Evolutionary conservation across 2,888 invertebrate species (phyloP).

Genomic region (Buathra laborator): DNA sequence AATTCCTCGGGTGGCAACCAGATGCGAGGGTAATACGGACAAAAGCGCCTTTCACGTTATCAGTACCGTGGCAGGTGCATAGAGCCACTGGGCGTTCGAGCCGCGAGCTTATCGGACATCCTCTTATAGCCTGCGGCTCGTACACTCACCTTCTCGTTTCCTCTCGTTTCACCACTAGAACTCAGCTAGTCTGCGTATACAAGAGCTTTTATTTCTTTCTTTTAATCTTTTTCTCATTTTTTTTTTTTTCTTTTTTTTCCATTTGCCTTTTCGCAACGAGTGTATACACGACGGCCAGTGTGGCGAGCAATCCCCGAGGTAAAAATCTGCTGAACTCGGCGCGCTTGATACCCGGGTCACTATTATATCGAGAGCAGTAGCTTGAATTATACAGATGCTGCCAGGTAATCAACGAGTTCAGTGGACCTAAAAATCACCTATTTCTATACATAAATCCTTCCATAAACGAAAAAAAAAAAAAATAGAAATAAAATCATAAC

Average conservation of each 20-base stretch:
- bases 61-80: conserved; percentile 56
- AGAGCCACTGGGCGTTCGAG: conserved; percentile 52
- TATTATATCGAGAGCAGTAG: conserved; percentile 3
- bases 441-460: not conserved
- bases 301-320: conserved; percentile 1
- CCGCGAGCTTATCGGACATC: conserved; percentile 66
- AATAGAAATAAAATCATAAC: not conserved
- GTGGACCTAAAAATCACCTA: not conserved
- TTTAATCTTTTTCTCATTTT: conserved; percentile 4
- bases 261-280: not conserved
- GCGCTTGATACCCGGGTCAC: not conserved
- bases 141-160: conserved; percentile 34
- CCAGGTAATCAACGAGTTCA: not conserved
- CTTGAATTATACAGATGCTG: conserved; percentile 10
- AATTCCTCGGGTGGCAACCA: conserved; percentile 52
- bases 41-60: conserved; percentile 67
- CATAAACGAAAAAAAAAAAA: not conserved
- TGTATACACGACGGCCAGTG: conserved; percentile 13
- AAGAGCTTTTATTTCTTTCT: conserved; percentile 11
- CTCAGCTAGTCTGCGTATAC: not conserved
- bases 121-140: conserved; percentile 62
- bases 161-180: conserved; percentile 19
- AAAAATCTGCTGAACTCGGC: conserved; percentile 9
- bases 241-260: conserved; percentile 4
- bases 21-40: conserved; percentile 64